These are phyloP conservation scores for Neomicropteryx cornuta DNA, from an alignment of 1,140 invertebrate genomes.

Conservation along the genomic window DNA sequence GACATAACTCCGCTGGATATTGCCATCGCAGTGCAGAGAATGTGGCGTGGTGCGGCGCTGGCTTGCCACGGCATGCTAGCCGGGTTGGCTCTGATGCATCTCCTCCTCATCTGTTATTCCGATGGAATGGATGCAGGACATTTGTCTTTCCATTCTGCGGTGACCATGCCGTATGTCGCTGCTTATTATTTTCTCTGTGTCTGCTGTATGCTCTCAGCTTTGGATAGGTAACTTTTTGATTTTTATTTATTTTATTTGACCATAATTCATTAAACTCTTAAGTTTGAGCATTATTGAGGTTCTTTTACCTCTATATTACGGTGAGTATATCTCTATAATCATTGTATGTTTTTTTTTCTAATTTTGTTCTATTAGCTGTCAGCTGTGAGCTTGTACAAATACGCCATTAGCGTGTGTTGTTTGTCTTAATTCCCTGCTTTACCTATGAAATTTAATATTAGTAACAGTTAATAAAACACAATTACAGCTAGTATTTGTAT, in stretches of 20 bases:
- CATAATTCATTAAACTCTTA: no score
- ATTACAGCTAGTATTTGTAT: no score
- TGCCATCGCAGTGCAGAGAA: slow-evolving; percentile 28
- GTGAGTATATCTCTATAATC: no score
- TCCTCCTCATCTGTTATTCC: slow-evolving; percentile 31
- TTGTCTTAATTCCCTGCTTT: no score
- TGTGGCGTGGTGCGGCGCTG: slow-evolving; percentile 27
- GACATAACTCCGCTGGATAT: slow-evolving; percentile 34
- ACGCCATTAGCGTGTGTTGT: no score
- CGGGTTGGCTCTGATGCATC: slow-evolving; percentile 33
- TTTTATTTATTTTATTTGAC: not conserved
- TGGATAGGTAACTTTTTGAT: slow-evolving; percentile 25
- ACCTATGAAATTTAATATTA: no score
- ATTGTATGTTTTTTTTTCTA: no score
- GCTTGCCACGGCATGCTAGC: slow-evolving; percentile 33
- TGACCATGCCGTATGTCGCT: slow-evolving; percentile 37
- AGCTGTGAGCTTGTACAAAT: no score
- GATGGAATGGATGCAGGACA: slow-evolving; percentile 32
- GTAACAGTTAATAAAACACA: no score
- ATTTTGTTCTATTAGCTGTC: no score
- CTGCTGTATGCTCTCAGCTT: slow-evolving; percentile 31
- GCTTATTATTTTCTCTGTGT: slow-evolving; percentile 38
- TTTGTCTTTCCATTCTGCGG: slow-evolving; percentile 35
- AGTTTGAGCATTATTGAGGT: no score
- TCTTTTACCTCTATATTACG: no score